These are phyloP conservation scores for Sphaerophoria taeniata DNA, from an alignment of 2,888 invertebrate species.

Conservation along the genomic window DNA sequence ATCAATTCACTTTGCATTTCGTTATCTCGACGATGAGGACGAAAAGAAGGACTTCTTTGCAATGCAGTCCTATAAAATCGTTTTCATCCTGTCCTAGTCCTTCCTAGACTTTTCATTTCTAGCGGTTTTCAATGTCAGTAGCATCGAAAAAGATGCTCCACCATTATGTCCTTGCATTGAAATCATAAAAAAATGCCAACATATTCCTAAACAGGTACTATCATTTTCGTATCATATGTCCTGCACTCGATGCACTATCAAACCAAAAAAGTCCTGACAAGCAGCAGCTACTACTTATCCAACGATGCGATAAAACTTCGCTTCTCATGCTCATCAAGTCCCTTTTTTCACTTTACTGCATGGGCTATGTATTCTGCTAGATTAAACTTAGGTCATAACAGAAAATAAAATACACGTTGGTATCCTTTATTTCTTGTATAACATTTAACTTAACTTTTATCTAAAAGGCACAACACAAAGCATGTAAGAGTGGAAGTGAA, in stretches of 20 bases:
- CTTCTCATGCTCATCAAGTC: constrained; percentile 21
- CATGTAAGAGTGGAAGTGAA: neutral
- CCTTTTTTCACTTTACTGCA: constrained; percentile 22
- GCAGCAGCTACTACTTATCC: neutral
- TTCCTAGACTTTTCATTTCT: neutral
- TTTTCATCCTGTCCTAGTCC: neutral
- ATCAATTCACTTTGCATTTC: constrained; percentile 64
- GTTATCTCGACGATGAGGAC: constrained; percentile 41
- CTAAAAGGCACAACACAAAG: constrained; percentile 43
- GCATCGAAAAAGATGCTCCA: no score
- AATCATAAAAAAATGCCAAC: constrained; percentile 43
- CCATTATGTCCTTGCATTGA: constrained; percentile 14
- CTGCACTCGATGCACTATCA: constrained; percentile 36
- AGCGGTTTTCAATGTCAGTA: neutral
- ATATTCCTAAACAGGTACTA: constrained; percentile 51
- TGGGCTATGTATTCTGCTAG: constrained; percentile 56
- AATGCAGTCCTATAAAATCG: constrained; percentile 26
- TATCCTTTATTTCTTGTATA: constrained; percentile 49
- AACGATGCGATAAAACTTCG: neutral
- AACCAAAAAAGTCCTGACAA: constrained; percentile 27
- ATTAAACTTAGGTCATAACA: constrained; percentile 62
- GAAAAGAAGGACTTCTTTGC: constrained; percentile 23
- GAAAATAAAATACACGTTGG: constrained; percentile 10
- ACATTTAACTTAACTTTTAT: constrained; percentile 70
- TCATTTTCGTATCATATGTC: neutral